phyloP scores from a whole-genome alignment of 2,113 vertebrate genomes.

The Bufo bufo region DNA sequence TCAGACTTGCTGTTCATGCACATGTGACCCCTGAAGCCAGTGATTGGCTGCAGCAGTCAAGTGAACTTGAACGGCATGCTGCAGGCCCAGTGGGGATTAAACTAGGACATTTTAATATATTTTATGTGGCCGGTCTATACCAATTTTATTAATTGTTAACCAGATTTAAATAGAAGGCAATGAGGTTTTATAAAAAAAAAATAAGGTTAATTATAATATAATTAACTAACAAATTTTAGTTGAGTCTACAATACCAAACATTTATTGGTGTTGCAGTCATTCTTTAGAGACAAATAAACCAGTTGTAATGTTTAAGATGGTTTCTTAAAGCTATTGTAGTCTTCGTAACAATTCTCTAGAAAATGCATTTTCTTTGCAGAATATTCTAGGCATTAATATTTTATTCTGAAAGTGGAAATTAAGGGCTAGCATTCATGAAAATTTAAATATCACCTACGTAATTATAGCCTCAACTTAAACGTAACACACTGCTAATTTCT shows the following conservation, averaged over 20 bases:
- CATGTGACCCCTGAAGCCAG: no score
- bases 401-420: conserved; percentile 62
- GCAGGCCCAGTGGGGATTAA: no score
- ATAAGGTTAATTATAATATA: not conserved
- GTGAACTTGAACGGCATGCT: no score
- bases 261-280: not conserved
- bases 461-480: conserved; percentile 9
- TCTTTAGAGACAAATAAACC: not conserved
- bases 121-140: no score
- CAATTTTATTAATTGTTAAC: no score
- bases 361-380: conserved; percentile 59
- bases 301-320: not conserved
- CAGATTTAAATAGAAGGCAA: no score
- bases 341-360: conserved; percentile 51
- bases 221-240: not conserved
- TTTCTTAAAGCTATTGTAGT: conserved; percentile 56
- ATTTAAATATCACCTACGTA: conserved; percentile 53
- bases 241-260: not conserved
- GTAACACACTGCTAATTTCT: not conserved
- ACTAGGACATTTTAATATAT: no score
- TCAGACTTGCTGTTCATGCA: no score
- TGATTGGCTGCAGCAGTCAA: no score
- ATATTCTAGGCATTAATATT: conserved; percentile 64
- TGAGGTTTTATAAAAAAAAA: no score
- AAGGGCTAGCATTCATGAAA: conserved; percentile 58